Evolutionary conservation across 2,797 vertebrate genomes (phyloP), one percentile per base, ranked within the genome.

Genomic region (Columba guinea): DNA sequence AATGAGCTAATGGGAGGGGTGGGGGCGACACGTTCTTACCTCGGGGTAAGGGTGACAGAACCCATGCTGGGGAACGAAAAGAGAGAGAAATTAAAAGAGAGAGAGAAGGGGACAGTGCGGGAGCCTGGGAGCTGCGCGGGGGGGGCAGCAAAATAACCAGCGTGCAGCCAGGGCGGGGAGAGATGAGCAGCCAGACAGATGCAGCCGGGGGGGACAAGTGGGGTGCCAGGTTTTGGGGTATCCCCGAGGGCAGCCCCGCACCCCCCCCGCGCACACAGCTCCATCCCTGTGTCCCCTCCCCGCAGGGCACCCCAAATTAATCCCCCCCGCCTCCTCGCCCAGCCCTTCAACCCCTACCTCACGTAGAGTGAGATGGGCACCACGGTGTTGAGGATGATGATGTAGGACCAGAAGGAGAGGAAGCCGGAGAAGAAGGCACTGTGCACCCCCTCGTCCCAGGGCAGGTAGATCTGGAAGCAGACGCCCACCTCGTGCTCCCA

Each of bases 351-450:
- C 30, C 34, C 79, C 86, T 97, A 99, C 99, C 99, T 99, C 96
- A 99, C 99, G 12, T 99, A 99, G 24, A 99, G 98, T 1, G 99
- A 99, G 89, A 99, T 99, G 95, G 99, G 99, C 97, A 99, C 99
- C 39, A 99, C 99, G 6, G 99, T 99, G 98, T 99, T 99, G 93
- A 99, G 99, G 95, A 99, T 99, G 98, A 99, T 99, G 97, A 99
- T 98, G 69, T 99, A 99, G 68, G 99, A 99, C 99, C 99, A 99
- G 98, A 99, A 99, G 86, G 99, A 99, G 90, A 99, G 98, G 97
- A 99, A 99, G 95, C 98, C 99, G 0, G 99, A 99, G 97, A 99
- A 99, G 79, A 99, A 96, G 97, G 99, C 99, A 97, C 98, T 99
- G 97, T 99, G 98, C 18, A 99, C 99, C 1, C 98, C 98, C 87